Evolutionary conservation across 1,140 invertebrate genomes (phyloP).

Genomic region (Melipona quadrifasciata): DNA sequence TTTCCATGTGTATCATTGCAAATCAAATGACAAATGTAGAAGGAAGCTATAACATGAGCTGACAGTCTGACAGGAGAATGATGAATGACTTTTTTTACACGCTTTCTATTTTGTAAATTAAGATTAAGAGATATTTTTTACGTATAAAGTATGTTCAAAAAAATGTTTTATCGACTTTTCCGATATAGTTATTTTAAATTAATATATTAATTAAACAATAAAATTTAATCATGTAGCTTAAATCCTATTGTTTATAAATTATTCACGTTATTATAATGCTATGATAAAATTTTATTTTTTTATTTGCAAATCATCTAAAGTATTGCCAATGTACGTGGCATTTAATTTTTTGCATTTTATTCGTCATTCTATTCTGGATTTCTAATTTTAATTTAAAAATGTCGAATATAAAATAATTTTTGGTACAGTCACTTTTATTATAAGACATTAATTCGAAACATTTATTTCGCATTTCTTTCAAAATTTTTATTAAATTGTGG

Average conservation of each 20-base stretch:
- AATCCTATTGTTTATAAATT: not conserved
- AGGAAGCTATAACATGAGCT: not conserved
- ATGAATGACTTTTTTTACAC: conserved; percentile 24
- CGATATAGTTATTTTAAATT: conserved; percentile 1
- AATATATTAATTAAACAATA: no score
- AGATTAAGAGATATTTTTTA: not conserved
- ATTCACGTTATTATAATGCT: not conserved
- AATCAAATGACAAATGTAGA: conserved; percentile 8
- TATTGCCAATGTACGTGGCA: not conserved
- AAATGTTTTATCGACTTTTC: conserved; percentile 14
- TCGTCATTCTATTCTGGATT: not conserved
- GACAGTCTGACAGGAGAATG: not conserved
- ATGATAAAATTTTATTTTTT: not conserved
- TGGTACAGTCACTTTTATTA: not conserved
- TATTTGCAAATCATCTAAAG: not conserved
- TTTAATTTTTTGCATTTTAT: conserved; percentile 2
- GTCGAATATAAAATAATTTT: not conserved
- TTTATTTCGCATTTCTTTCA: no score
- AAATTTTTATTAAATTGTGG: not conserved
- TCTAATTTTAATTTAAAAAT: not conserved
- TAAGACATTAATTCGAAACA: not conserved
- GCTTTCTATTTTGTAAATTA: conserved; percentile 6
- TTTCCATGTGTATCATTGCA: conserved; percentile 10
- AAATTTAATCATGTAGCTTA: not conserved
- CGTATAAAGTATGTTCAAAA: conserved; percentile 16